These are phyloP conservation scores for Alsophila aescularia DNA, from an alignment of 2,888 invertebrate genomes.

Conservation along the genomic window DNA sequence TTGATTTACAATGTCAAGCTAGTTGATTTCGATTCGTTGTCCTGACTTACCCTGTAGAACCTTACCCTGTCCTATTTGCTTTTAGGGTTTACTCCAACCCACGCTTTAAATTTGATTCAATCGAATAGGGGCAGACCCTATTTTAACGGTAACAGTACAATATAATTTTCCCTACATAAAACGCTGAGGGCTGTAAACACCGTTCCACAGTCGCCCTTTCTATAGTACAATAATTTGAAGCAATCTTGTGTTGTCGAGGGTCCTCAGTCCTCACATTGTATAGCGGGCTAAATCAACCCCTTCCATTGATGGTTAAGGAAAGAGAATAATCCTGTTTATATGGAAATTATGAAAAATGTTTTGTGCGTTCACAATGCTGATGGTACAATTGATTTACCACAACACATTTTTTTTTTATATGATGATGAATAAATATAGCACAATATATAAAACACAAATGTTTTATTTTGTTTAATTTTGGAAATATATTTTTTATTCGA, in stretches of 20 bases:
- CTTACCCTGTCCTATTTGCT: constrained; percentile 29
- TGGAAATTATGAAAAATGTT: constrained; percentile 4
- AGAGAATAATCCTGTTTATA: constrained; percentile 7
- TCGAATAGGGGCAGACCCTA: constrained; percentile 43
- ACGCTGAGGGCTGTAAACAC: constrained; percentile 46
- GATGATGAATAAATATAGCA: too few relatives aligned
- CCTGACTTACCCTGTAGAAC: constrained; percentile 33
- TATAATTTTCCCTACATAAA: constrained; percentile 50
- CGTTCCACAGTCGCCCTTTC: constrained; percentile 40
- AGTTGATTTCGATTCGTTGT: constrained; percentile 9
- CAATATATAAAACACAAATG: too few relatives aligned
- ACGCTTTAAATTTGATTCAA: constrained; percentile 37
- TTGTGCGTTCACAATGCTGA: background rate
- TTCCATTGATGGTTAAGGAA: constrained; percentile 24
- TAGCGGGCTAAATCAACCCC: constrained; percentile 44
- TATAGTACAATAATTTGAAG: constrained; percentile 34
- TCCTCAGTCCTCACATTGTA: constrained; percentile 38
- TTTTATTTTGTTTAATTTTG: too few relatives aligned
- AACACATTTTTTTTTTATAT: too few relatives aligned
- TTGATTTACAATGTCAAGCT: background rate
- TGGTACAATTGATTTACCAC: background rate
- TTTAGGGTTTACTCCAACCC: constrained; percentile 32
- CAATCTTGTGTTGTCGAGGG: constrained; percentile 37
- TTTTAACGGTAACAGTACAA: constrained; percentile 42
- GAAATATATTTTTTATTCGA: too few relatives aligned